phyloP scores from a whole-genome alignment of 2,797 vertebrate species.

The Allobates femoralis region DNA sequence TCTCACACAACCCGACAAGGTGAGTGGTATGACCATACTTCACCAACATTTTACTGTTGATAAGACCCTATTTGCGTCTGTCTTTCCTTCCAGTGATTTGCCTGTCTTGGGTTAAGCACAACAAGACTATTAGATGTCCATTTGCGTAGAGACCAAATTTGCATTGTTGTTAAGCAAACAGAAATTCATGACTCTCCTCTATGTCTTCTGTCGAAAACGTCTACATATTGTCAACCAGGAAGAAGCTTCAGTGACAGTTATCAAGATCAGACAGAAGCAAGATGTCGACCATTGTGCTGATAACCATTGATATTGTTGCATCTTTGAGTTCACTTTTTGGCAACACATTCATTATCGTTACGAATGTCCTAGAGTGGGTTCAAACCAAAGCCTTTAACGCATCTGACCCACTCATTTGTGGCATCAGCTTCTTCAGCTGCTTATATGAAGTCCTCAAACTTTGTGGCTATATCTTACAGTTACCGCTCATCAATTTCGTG shows the following conservation, averaged over 20 bases:
- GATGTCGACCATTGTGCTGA: not conserved
- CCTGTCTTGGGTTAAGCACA: not conserved
- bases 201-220: not conserved
- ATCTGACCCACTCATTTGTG: not conserved
- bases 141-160: not conserved
- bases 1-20: too few species aligned
- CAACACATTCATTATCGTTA: not conserved
- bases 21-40: too few species aligned
- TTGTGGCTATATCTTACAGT: not conserved
- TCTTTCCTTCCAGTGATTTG: not conserved
- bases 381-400: not conserved
- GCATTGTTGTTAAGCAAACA: not conserved
- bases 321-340: not conserved
- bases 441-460: not conserved
- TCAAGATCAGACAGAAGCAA: not conserved
- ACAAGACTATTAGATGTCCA: not conserved
- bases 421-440: slow-evolving; percentile 6
- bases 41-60: too few species aligned
- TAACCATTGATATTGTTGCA: not conserved
- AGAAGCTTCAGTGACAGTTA: not conserved
- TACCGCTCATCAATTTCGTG: not conserved
- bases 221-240: not conserved
- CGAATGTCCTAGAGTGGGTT: not conserved
- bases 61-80: too few species aligned
- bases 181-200: not conserved